phyloP scores from a whole-genome alignment of 2,113 vertebrate genomes.

The Pantherophis guttatus region DNA sequence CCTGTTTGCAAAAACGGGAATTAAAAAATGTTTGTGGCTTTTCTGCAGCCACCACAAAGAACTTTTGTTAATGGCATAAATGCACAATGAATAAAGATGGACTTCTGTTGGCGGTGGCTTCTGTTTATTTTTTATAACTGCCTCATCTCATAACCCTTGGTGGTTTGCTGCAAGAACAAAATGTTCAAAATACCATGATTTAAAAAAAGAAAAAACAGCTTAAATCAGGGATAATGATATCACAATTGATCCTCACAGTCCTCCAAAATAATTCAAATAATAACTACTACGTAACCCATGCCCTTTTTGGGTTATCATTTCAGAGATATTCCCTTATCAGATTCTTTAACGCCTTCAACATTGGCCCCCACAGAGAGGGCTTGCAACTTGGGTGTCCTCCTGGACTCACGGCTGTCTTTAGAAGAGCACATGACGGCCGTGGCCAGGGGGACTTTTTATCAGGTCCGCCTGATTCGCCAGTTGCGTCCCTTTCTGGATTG shows the following conservation, averaged over 20 bases:
- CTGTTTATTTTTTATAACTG: background rate
- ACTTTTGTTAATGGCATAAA: background rate
- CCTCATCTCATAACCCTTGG: background rate
- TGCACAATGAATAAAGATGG: background rate
- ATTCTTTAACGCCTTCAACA: too few species aligned
- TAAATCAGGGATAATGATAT: background rate
- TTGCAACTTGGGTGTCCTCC: too few species aligned
- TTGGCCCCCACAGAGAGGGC: too few species aligned
- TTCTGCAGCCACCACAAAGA: background rate
- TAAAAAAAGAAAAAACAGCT: background rate
- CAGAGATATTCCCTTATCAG: background rate
- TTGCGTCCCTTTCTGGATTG: too few species aligned
- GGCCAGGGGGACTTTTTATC: too few species aligned
- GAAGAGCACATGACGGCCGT: too few species aligned
- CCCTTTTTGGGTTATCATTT: background rate
- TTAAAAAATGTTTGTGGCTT: background rate
- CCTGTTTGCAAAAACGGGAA: background rate
- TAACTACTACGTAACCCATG: background rate
- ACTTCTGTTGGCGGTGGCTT: background rate
- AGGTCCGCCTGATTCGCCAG: too few species aligned
- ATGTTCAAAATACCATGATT: background rate
- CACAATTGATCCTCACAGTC: background rate
- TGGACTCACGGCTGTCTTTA: too few species aligned
- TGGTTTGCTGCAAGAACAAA: background rate
- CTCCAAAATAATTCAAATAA: background rate